Base-by-base conservation (phyloP, 1,140 invertebrate species). In the Drosophila bipectinata region DNA sequence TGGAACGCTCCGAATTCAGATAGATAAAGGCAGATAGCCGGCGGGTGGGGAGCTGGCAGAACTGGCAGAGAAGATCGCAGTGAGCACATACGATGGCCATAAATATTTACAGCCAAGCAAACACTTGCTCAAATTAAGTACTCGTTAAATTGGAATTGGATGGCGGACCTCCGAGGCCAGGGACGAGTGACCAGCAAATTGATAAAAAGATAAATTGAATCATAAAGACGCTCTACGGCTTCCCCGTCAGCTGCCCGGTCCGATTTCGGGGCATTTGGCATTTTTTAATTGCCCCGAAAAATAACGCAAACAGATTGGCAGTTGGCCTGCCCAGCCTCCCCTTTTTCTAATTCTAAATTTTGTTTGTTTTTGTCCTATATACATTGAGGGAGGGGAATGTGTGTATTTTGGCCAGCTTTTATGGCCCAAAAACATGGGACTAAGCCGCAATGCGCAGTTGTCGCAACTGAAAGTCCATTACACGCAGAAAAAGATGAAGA, bases 61-160 rank as follows among this genome's bases (percentile, higher is more conserved):
- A 4, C 39, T 14, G n/a, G 39, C 5, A 6, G 26, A 44, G 39
- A 14, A 47, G 44, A 60, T 56, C 53, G 15, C 55, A 54, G 28
- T 55, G 32, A 58, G 57, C 51, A 78, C 74, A 66, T 77, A 72
- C 79, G 61, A 67, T 57, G 63, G 71, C 76, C 57, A 88, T 87
- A 87, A 87, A 87, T 87, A 87, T 87, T 87, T 88, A 87, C 83
- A 88, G 76, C 83, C 82, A 83, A 88, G 76, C 82, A 88, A 87
- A 87, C 82, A 87, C 82, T 87, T 87, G 83, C 83, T 88, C 72
- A 83, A 88, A 87, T 87, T 87, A 87, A 87, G 82, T 82, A 87
- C 82, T 88, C 79, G 83, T 88, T 87, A 87, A 87, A 87, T 73
- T 66, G 76, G 78, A 88, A 87, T 87, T 88, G 83, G 81, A 88